Conservation (phyloP, 1,140 invertebrate genomes). For the Goniozus legneri region DNA sequence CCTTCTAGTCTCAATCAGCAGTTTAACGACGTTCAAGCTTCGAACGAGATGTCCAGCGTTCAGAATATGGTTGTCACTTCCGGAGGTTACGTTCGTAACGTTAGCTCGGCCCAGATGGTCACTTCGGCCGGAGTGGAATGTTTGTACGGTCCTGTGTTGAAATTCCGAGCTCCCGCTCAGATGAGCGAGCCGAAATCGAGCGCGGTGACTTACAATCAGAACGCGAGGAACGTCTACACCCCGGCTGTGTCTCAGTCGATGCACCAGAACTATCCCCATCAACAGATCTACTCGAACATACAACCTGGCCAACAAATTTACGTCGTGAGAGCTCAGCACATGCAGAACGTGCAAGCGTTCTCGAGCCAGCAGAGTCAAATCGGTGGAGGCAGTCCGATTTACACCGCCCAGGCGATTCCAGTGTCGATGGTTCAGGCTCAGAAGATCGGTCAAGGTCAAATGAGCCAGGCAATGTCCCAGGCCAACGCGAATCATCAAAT, state of each 20-base stretch:
- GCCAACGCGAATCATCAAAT: too few species aligned
- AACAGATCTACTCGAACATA: slow-evolving; percentile 46
- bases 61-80: neutral
- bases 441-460: slow-evolving; percentile 18
- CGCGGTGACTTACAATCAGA: slow-evolving; percentile 29
- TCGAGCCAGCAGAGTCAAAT: slow-evolving; percentile 19
- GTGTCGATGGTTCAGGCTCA: slow-evolving; percentile 38
- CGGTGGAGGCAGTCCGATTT: slow-evolving; percentile 30
- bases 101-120: slow-evolving; percentile 9
- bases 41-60: too few species aligned
- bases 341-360: slow-evolving; percentile 27
- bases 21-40: too few species aligned
- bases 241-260: slow-evolving; percentile 28
- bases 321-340: slow-evolving; percentile 22
- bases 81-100: slow-evolving; percentile 16
- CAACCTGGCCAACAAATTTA: slow-evolving; percentile 26
- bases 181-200: too few species aligned
- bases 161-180: slow-evolving; percentile 40
- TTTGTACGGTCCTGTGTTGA: slow-evolving; percentile 48
- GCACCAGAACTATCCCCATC: slow-evolving; percentile 38
- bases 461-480: too few species aligned
- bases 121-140: slow-evolving; percentile 31
- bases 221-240: slow-evolving; percentile 25
- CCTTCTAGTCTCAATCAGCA: too few species aligned
- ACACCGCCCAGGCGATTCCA: slow-evolving; percentile 38